Percentiles rank a stretch among this genome's conserved stretches.
Evolutionary conservation across 2,797 vertebrate species (phyloP).

Genomic region (Sandelia bainsii): DNA sequence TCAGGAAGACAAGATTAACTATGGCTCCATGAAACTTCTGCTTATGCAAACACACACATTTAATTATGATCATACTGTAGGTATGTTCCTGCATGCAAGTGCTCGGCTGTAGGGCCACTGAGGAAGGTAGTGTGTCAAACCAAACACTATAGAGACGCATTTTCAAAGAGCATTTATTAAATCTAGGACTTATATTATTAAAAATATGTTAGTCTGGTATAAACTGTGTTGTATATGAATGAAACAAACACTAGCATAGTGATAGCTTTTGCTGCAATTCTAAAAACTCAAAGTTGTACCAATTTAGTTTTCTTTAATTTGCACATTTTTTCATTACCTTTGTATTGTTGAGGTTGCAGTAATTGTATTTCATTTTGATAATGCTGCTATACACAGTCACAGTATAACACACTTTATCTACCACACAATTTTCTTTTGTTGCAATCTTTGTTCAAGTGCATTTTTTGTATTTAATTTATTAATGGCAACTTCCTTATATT

Average conservation of each 20-base stretch:
- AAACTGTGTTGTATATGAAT: not conserved
- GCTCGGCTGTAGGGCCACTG: not conserved
- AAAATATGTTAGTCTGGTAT: not conserved
- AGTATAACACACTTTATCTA: no score
- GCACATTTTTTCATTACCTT: no score
- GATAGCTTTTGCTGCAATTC: no score
- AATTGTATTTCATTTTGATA: no score
- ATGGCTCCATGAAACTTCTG: slow-evolving; percentile 26
- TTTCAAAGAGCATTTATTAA: not conserved
- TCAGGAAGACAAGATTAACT: slow-evolving; percentile 34
- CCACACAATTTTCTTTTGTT: no score
- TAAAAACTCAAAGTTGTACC: no score
- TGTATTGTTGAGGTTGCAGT: no score
- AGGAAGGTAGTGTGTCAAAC: not conserved
- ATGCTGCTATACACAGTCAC: no score
- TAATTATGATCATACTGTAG: not conserved
- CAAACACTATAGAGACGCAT: not conserved
- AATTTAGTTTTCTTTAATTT: no score
- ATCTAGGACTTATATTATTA: not conserved
- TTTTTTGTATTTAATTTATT: no score
- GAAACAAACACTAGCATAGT: not conserved
- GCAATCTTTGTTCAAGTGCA: no score
- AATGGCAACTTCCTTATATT: no score
- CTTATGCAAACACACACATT: not conserved
- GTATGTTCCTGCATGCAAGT: not conserved